phyloP scores from a whole-genome alignment of 2,797 vertebrate species.

The Coranthus polyacanthus region DNA sequence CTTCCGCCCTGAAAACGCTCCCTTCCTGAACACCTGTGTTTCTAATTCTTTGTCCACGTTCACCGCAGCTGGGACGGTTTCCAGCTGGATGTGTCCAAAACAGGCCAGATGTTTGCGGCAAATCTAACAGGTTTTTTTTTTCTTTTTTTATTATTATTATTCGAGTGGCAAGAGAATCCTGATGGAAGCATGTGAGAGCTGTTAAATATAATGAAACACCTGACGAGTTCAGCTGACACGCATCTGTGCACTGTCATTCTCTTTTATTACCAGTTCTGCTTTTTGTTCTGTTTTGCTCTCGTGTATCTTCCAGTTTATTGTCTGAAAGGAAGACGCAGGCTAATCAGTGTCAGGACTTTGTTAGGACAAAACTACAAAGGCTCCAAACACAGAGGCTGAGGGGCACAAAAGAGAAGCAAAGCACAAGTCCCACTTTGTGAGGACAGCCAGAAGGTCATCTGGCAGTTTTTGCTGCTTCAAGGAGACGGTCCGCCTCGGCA shows the following conservation, averaged over 20 bases:
- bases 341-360: too few relatives aligned
- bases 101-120: slow-evolving; percentile 58
- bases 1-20: slow-evolving; percentile 50
- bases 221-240: neutral
- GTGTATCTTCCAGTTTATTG: too few relatives aligned
- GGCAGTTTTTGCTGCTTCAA: slow-evolving; percentile 24
- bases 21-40: slow-evolving; percentile 76
- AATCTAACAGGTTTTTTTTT: slow-evolving; percentile 34
- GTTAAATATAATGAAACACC: slow-evolving; percentile 5
- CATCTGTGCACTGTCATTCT: neutral
- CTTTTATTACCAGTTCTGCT: too few relatives aligned
- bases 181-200: neutral
- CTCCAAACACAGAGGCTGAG: too few relatives aligned
- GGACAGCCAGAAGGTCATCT: slow-evolving; percentile 41
- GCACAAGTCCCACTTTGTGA: neutral
- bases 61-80: slow-evolving; percentile 19
- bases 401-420: too few relatives aligned
- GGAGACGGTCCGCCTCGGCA: slow-evolving; percentile 5
- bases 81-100: slow-evolving; percentile 56
- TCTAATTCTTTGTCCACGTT: slow-evolving; percentile 57
- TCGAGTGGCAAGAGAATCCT: slow-evolving; percentile 27
- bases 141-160: slow-evolving; percentile 11
- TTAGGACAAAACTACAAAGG: too few relatives aligned
- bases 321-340: too few relatives aligned
- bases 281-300: too few relatives aligned